Conservation (phyloP, 1,140 invertebrate genomes). For the Calliopsis andreniformis region DNA sequence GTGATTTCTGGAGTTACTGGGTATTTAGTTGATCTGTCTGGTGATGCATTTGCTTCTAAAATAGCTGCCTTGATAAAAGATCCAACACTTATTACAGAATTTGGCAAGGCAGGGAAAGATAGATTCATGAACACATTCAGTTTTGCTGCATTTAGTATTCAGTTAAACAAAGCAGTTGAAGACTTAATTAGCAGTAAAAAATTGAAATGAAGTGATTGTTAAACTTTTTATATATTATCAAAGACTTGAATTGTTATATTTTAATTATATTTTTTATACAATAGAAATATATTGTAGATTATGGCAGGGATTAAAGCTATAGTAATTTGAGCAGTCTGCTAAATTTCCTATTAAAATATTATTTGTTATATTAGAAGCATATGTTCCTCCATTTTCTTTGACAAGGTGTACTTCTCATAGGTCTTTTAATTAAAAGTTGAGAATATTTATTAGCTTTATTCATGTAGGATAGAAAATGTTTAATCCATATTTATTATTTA, state of each 20-base stretch:
- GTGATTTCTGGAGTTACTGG: slow-evolving; percentile 94
- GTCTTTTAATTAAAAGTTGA: not conserved
- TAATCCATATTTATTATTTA: slow-evolving; percentile 27
- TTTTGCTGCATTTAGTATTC: slow-evolving; percentile 84
- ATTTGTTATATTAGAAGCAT: too few species aligned
- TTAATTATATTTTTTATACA: slow-evolving; percentile 19
- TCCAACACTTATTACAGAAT: slow-evolving; percentile 81
- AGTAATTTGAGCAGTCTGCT: too few species aligned
- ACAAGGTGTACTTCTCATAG: not conserved
- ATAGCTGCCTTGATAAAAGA: slow-evolving; percentile 87
- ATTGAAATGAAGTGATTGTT: slow-evolving; percentile 22
- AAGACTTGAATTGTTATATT: not conserved
- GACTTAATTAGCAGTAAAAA: slow-evolving; percentile 67
- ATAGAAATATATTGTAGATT: not conserved
- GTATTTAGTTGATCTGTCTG: slow-evolving; percentile 88
- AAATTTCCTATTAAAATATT: too few species aligned
- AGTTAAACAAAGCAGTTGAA: slow-evolving; percentile 82
- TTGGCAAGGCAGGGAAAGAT: slow-evolving; percentile 84
- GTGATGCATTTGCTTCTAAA: slow-evolving; percentile 88
- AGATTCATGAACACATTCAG: slow-evolving; percentile 85
- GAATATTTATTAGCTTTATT: slow-evolving; percentile 16
- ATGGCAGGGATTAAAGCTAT: not conserved
- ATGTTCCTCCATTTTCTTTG: not conserved
- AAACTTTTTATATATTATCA: not conserved
- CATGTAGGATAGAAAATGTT: slow-evolving; percentile 12